Conservation (phyloP, 2,888 invertebrate genomes). For the Caenorhabditis panamensis region DNA sequence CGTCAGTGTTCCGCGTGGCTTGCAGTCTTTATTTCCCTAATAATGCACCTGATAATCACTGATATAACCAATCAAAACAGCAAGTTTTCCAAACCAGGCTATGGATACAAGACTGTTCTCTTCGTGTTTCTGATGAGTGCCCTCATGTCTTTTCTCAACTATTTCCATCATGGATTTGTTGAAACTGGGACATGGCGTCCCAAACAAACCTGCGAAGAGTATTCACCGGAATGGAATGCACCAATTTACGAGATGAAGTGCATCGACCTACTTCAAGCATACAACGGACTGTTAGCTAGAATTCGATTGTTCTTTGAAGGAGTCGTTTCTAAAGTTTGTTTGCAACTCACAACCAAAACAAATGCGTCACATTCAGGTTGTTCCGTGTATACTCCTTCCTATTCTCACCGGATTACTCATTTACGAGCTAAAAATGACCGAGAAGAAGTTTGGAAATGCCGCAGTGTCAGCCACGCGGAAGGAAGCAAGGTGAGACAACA, state of each 20-base stretch:
- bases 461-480: too few species aligned
- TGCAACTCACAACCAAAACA: too few species aligned
- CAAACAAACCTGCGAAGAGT: not conserved
- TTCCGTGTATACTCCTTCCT: not conserved
- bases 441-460: too few species aligned
- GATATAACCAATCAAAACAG: slow-evolving; percentile 9
- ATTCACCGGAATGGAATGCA: not conserved
- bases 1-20: slow-evolving; percentile 49
- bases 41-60: slow-evolving; percentile 25
- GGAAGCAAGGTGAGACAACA: too few species aligned
- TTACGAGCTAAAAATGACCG: too few species aligned
- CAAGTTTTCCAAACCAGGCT: slow-evolving; percentile 6
- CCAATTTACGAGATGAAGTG: not conserved
- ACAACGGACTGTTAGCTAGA: not conserved
- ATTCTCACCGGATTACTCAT: too few species aligned
- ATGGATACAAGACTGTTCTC: not conserved
- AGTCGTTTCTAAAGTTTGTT: not conserved
- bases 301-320: not conserved
- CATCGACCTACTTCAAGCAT: not conserved
- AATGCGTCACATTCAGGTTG: too few species aligned
- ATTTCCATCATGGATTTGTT: slow-evolving; percentile 1
- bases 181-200: slow-evolving; percentile 7
- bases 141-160: slow-evolving; percentile 2
- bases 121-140: not conserved
- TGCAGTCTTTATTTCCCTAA: slow-evolving; percentile 14